These are phyloP conservation scores for Dallia pectoralis DNA, from an alignment of 2,797 vertebrate genomes.

Conservation along the genomic window DNA sequence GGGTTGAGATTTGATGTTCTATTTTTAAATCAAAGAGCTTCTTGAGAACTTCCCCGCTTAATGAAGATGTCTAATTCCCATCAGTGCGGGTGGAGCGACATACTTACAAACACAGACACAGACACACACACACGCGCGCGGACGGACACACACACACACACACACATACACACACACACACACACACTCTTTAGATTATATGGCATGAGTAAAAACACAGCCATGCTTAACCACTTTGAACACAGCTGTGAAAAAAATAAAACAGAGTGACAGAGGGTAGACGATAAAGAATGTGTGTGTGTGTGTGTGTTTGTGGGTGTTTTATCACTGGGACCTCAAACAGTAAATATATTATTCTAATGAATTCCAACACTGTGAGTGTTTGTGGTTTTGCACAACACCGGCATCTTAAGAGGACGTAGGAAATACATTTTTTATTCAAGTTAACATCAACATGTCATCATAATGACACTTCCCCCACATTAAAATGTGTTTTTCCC, in stretches of 20 bases:
- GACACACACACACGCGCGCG: slow-evolving; percentile 1
- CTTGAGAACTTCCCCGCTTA: slow-evolving; percentile 57
- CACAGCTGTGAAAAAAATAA: slow-evolving; percentile 45
- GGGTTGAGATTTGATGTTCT: slow-evolving; percentile 46
- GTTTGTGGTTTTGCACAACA: not conserved
- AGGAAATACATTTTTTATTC: not conserved
- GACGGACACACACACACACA: not conserved
- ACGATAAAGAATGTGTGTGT: slow-evolving; percentile 13
- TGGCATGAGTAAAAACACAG: slow-evolving; percentile 15
- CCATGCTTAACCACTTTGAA: slow-evolving; percentile 54
- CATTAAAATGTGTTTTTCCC: not conserved
- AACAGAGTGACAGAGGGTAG: slow-evolving; percentile 4
- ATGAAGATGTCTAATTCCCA: slow-evolving; percentile 66
- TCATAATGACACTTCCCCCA: not conserved
- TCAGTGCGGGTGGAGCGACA: slow-evolving; percentile 45
- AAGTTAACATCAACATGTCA: not conserved
- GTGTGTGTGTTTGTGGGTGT: slow-evolving; percentile 5
- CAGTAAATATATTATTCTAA: not conserved
- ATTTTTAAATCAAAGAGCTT: slow-evolving; percentile 73
- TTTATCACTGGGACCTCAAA: not conserved
- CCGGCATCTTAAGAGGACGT: not conserved
- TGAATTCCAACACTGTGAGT: not conserved
- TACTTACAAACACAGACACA: not conserved
- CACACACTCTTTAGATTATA: not conserved
- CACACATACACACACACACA: not conserved